Evolutionary conservation across 2,113 vertebrate species (phyloP).

Genomic region (Orycteropus afer): DNA sequence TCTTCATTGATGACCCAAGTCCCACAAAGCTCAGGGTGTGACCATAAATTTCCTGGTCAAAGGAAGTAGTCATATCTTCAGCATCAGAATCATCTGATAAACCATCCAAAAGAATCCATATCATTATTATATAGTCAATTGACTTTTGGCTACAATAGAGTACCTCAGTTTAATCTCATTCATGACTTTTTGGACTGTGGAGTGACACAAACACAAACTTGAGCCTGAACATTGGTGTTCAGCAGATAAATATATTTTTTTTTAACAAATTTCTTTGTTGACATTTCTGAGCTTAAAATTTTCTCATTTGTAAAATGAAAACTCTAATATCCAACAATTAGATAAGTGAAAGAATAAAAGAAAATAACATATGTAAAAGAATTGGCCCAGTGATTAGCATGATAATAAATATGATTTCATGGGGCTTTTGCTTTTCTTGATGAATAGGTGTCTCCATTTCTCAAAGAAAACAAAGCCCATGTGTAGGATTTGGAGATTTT

Average conservation of each 20-base stretch:
- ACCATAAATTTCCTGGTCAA: neutral
- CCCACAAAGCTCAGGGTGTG: neutral
- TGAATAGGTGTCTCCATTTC: neutral
- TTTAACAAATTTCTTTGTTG: neutral
- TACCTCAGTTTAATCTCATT: neutral
- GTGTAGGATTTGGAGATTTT: neutral
- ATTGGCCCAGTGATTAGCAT: neutral
- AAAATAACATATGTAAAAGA: neutral
- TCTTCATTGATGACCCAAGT: rapidly evolving
- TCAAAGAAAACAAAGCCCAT: neutral
- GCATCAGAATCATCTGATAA: neutral
- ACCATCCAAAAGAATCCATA: neutral
- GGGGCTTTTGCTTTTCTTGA: neutral
- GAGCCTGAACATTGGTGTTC: neutral
- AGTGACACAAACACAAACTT: neutral
- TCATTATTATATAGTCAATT: neutral
- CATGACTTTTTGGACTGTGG: neutral
- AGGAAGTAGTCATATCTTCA: neutral
- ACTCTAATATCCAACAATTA: neutral
- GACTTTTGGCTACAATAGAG: neutral
- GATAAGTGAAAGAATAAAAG: neutral
- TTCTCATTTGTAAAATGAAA: neutral
- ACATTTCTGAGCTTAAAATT: neutral
- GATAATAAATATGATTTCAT: neutral
- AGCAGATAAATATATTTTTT: neutral